A percentile compares a stretch with the other conserved stretches of the same genome.
These are phyloP conservation scores for Tauraco hartlaubi DNA, from an alignment of 2,797 vertebrate genomes.

Conservation along the genomic window DNA sequence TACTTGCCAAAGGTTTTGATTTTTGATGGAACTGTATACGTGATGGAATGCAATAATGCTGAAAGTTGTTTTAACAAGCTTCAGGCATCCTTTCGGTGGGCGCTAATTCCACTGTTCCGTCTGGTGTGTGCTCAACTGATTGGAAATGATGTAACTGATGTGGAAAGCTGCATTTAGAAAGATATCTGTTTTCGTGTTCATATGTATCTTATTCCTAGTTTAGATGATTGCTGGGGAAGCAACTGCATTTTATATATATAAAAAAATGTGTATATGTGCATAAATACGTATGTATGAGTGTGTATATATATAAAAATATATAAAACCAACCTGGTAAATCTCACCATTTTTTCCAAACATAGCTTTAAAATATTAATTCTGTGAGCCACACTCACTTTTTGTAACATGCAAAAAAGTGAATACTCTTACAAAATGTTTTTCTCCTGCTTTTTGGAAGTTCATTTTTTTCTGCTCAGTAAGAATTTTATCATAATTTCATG, in stretches of 20 bases:
- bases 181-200: not conserved
- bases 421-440: slow-evolving; percentile 48
- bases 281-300: not conserved
- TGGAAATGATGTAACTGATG: not conserved
- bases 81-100: not conserved
- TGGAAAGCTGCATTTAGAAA: not conserved
- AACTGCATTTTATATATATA: not conserved
- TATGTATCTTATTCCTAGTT: not conserved
- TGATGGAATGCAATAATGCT: not conserved
- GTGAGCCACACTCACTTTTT: slow-evolving; percentile 16
- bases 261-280: not conserved
- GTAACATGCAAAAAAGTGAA: slow-evolving; percentile 23
- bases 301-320: not conserved
- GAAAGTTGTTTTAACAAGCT: not conserved
- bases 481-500: slow-evolving; percentile 76
- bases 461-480: slow-evolving; percentile 55
- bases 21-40: not conserved
- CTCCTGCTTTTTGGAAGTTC: slow-evolving; percentile 34
- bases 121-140: not conserved
- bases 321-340: not conserved
- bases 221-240: not conserved
- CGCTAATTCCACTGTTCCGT: not conserved
- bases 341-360: slow-evolving; percentile 11
- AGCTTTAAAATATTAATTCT: slow-evolving; percentile 62
- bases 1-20: not conserved